Evolutionary conservation across 2,797 vertebrate genomes (phyloP).

Genomic region (Lacerta viridis): DNA sequence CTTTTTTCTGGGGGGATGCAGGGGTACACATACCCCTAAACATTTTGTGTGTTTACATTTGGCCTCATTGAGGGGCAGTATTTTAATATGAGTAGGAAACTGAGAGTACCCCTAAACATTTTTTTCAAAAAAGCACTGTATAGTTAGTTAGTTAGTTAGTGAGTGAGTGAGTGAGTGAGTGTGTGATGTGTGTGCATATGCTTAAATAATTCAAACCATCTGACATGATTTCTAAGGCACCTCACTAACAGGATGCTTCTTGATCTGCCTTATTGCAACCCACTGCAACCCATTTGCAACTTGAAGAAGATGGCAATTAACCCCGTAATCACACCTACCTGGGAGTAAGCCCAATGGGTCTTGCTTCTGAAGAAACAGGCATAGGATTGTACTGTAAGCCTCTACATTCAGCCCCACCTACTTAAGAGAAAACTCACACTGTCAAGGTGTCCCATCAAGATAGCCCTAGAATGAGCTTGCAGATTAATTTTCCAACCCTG

Average conservation of each 20-base stretch:
- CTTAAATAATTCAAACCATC: neutral
- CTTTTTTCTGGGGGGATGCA: too few relatives aligned
- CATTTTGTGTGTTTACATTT: too few relatives aligned
- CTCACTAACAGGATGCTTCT: neutral
- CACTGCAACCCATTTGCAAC: too few relatives aligned
- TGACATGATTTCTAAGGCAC: neutral
- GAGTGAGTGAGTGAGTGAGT: neutral
- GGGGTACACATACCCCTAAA: too few relatives aligned
- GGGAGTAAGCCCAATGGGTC: neutral
- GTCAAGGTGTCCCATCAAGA: conserved; percentile 43
- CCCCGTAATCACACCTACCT: neutral
- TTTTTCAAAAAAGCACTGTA: too few relatives aligned
- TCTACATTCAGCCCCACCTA: conserved; percentile 1
- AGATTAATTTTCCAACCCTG: conserved; percentile 55
- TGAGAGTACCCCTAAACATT: too few relatives aligned
- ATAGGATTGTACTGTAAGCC: neutral
- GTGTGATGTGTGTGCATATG: neutral
- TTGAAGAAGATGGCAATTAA: neutral
- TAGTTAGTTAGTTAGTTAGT: too few relatives aligned
- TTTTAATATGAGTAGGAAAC: neutral
- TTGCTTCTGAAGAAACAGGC: neutral
- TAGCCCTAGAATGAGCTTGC: conserved; percentile 46
- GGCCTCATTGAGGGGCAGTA: neutral
- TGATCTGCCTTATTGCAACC: neutral
- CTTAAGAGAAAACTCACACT: conserved; percentile 37